Evolutionary conservation across 2,113 vertebrate genomes (phyloP).

Genomic region (human (Homo sapiens)): DNA sequence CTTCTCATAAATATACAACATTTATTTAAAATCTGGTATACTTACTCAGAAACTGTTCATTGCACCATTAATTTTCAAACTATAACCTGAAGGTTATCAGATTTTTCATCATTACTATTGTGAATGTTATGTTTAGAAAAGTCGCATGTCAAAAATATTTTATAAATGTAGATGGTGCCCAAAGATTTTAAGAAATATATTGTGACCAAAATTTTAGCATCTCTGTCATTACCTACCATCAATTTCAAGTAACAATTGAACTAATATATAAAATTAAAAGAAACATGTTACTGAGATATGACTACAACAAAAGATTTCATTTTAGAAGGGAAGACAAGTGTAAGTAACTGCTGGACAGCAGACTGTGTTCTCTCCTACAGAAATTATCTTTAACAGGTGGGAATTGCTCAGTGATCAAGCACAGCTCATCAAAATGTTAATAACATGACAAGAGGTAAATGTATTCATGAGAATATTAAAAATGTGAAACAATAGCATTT

Average conservation of each 20-base stretch:
- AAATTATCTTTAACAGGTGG: not conserved
- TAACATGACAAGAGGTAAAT: not conserved
- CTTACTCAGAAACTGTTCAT: not conserved
- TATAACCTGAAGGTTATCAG: not conserved
- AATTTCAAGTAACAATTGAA: not conserved
- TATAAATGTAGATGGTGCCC: not conserved
- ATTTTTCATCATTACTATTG: not conserved
- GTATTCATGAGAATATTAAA: not conserved
- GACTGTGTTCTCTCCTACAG: not conserved
- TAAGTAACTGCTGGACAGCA: not conserved
- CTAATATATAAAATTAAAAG: not conserved
- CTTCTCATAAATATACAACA: constrained; percentile 51
- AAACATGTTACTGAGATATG: not conserved
- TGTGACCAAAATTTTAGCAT: not conserved
- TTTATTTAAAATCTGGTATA: constrained; percentile 18
- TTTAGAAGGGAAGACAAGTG: not conserved
- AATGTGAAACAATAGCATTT: not conserved
- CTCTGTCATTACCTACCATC: not conserved
- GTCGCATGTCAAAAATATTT: not conserved
- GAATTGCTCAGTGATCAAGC: not conserved
- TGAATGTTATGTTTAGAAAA: not conserved
- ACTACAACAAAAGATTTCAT: not conserved
- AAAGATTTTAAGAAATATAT: not conserved
- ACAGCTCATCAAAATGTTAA: not conserved
- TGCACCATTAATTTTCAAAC: not conserved